Percentiles rank a stretch among this genome's conserved stretches.
Evolutionary conservation across 2,797 vertebrate genomes (phyloP).

Genomic region (Margarornis squamiger): DNA sequence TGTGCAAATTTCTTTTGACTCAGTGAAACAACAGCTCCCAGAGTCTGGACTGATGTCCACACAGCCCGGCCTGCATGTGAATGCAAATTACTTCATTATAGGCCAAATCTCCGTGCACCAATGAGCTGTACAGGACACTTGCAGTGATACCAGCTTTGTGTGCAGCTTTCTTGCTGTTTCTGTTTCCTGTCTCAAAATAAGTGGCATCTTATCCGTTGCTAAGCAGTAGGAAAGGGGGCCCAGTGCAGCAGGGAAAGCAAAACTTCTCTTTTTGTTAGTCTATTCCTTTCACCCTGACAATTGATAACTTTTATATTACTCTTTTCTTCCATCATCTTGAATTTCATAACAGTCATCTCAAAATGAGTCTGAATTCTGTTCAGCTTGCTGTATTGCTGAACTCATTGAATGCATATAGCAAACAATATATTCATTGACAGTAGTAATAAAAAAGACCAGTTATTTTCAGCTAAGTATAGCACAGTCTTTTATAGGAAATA

Average conservation of each 20-base stretch:
- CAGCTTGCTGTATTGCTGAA: neutral
- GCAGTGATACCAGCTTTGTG: conserved; percentile 59
- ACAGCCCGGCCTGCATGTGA: conserved; percentile 62
- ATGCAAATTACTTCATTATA: conserved; percentile 78
- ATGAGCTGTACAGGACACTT: conserved; percentile 59
- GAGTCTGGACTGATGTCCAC: conserved; percentile 70
- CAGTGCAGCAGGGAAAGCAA: neutral
- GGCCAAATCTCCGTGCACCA: conserved; percentile 53
- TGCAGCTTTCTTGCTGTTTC: conserved; percentile 65
- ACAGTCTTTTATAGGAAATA: neutral
- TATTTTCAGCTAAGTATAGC: neutral
- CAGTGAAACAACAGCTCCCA: conserved; percentile 73
- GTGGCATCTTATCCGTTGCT: conserved; percentile 51
- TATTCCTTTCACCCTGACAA: neutral
- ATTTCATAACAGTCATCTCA: neutral
- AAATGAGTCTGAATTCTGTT: conserved; percentile 3
- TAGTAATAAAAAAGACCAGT: neutral
- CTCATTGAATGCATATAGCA: neutral
- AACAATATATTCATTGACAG: neutral
- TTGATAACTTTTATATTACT: conserved; percentile 4
- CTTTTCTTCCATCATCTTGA: neutral
- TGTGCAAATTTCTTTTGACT: conserved; percentile 80
- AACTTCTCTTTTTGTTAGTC: conserved; percentile 10
- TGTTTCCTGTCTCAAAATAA: conserved; percentile 70
- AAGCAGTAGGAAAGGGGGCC: conserved; percentile 18